phyloP scores from a whole-genome alignment of 2,113 vertebrate genomes.

The Sinocyclocheilus rhinocerous region DNA sequence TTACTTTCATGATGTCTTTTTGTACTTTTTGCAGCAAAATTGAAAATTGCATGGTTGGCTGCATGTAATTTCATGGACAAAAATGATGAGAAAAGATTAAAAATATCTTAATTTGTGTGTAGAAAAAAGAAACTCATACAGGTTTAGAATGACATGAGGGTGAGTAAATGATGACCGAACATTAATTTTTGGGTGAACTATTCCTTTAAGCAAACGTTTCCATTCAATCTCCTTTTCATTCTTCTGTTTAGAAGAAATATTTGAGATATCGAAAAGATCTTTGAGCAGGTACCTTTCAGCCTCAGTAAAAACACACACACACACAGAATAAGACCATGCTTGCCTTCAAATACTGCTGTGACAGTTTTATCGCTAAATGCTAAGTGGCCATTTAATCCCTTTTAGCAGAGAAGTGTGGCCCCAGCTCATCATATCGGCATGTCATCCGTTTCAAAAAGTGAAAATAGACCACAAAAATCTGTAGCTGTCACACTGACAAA shows the following conservation, averaged over 20 bases:
- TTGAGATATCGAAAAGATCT: not conserved
- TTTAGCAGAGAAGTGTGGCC: constrained; percentile 50
- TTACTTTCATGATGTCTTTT: not conserved
- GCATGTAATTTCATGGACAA: not conserved
- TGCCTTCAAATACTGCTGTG: constrained; percentile 53
- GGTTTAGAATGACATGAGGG: not conserved
- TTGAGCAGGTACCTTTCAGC: not conserved
- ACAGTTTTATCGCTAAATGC: constrained; percentile 55
- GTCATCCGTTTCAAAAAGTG: constrained; percentile 58
- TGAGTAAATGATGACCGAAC: not conserved
- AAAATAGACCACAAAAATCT: constrained; percentile 59
- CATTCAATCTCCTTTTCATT: not conserved
- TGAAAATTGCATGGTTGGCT: not conserved
- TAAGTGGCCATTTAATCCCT: constrained; percentile 63
- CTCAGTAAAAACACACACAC: constrained; percentile 1
- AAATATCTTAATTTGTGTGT: not conserved
- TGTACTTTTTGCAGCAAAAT: too few relatives aligned
- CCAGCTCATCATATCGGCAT: constrained; percentile 55
- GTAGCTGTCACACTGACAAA: constrained; percentile 51
- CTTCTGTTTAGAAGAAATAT: not conserved
- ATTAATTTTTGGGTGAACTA: not conserved
- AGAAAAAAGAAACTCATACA: not conserved
- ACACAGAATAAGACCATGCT: constrained; percentile 29
- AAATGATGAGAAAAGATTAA: not conserved
- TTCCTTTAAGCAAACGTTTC: not conserved